These are phyloP conservation scores for Mormyrus lacerda DNA, from an alignment of 2,113 vertebrate genomes.

Conservation along the genomic window DNA sequence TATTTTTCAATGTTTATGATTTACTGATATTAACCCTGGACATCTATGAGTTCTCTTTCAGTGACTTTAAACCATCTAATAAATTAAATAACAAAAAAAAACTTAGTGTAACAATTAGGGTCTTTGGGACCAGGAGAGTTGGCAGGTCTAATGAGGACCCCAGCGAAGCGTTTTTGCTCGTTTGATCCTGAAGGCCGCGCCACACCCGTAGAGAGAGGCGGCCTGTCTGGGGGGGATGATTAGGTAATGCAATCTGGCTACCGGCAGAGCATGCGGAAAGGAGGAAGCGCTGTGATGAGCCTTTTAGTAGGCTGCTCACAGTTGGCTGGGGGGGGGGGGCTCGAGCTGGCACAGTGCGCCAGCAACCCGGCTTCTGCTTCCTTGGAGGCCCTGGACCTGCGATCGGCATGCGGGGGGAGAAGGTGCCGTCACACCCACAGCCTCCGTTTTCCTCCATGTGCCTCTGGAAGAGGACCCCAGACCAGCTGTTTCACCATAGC, in stretches of 20 bases:
- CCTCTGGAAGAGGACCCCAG: neutral
- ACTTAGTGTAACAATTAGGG: neutral
- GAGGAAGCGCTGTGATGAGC: constrained; percentile 15
- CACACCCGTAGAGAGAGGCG: neutral
- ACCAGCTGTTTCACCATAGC: constrained; percentile 10
- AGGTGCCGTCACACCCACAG: neutral
- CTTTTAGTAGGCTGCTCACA: constrained; percentile 12
- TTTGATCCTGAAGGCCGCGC: neutral
- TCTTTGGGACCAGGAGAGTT: neutral
- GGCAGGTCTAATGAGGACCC: neutral
- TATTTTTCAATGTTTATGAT: no score
- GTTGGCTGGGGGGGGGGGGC: constrained; percentile 1
- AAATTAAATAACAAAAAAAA: neutral
- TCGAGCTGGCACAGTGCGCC: neutral
- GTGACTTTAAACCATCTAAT: neutral
- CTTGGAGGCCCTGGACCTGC: neutral
- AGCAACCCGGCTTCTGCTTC: neutral
- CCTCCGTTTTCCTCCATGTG: neutral
- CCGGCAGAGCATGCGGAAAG: neutral
- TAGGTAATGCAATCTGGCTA: constrained; percentile 13
- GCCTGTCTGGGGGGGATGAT: neutral
- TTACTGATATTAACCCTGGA: neutral
- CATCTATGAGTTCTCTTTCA: neutral
- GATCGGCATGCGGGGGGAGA: neutral
- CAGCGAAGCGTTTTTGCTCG: neutral